phyloP scores from a whole-genome alignment of 2,888 invertebrate genomes.

The Tridacna crocea region DNA sequence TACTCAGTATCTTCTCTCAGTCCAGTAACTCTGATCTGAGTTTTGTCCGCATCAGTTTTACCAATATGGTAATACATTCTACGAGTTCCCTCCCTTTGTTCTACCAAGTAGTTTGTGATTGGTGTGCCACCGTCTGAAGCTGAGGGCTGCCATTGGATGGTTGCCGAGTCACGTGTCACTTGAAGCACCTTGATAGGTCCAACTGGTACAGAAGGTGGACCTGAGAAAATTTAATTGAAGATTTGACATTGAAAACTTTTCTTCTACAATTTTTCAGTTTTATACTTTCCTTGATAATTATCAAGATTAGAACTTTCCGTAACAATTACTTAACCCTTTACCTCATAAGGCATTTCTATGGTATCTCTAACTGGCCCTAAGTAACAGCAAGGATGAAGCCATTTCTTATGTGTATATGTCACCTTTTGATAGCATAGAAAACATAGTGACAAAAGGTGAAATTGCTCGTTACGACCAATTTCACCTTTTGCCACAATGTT shows the following conservation, averaged over 20 bases:
- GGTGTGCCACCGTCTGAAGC: slow-evolving; percentile 83
- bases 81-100: slow-evolving; percentile 79
- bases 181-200: slow-evolving; percentile 81
- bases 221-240: slow-evolving; percentile 57
- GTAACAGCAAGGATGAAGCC: too few species aligned
- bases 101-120: slow-evolving; percentile 81
- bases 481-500: too few species aligned
- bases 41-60: slow-evolving; percentile 73
- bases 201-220: slow-evolving; percentile 78
- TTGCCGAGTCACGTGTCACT: slow-evolving; percentile 81
- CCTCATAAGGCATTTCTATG: too few species aligned
- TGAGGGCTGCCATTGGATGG: slow-evolving; percentile 84
- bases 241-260: not conserved
- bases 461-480: too few species aligned
- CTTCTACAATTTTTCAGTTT: not conserved
- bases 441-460: too few species aligned
- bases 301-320: not conserved
- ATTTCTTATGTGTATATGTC: too few species aligned
- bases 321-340: too few species aligned
- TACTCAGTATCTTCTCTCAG: slow-evolving; percentile 92
- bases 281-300: too few species aligned
- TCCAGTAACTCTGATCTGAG: slow-evolving; percentile 80
- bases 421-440: too few species aligned
- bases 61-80: slow-evolving; percentile 80
- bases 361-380: too few species aligned